Base-by-base conservation (phyloP, 2,888 invertebrate species). In the Parochlus steinenii region DNA sequence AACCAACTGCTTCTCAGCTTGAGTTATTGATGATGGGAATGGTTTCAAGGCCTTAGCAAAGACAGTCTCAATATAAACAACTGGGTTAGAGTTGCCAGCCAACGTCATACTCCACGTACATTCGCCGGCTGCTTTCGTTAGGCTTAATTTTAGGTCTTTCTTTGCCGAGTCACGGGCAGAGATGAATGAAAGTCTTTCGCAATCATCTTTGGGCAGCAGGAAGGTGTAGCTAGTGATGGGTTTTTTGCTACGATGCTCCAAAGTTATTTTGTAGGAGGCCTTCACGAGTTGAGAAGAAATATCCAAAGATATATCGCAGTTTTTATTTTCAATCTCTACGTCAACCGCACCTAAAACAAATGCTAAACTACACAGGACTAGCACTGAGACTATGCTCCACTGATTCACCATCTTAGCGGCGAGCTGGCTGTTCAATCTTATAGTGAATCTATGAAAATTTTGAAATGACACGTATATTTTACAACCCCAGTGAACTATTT, bases 1-100 rank as follows among this genome's bases (percentile, higher is more conserved):
- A 1, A 98, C 86, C 42, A 90, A 65, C 51, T 99, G 98, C 48
- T 86, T 85, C 49, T 98, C 97, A 41, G 82, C 76, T 55, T 98
- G 98, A 0, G 74, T 68, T 40, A 98, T 92, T 45, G 78, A 71
- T 7, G 73, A 74, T 2, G 98, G 98, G 58, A 81, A 83, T 0
- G 97, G 87, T 19, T 62, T 54, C 18, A 95, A 62, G 11, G 73
- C 66, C 51, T 86, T 80, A 0, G 79, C 76, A 32, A 75, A 73
- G 1, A 85, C 71, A 6, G 72, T 64, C 50, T 90, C 86, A 1
- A 86, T 60, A 19, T 48, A 42, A 6, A 58, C 24, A 2, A 48
- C 48, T 39, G 54, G 53, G n/a, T 43, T 49, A n/a, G 47, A 39
- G 5, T 44, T 39, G 11, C 41, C 42, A 22, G 67, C 65, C 15